Evolutionary conservation across 2,113 vertebrate species (phyloP).

Genomic region (Danio rerio): GRCz12tu NC_133182.1:32544501-32545000

Average conservation of each 20-base stretch:
- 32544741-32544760: conserved; percentile 22
- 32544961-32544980: conserved; percentile 49
- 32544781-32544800: conserved; percentile 24
- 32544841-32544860: conserved; percentile 53
- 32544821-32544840: conserved; percentile 31
- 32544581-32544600: too few relatives aligned
- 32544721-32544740: conserved; percentile 20
- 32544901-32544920: conserved; percentile 30
- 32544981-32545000: conserved; percentile 38
- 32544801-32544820: conserved; percentile 19
- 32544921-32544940: conserved; percentile 17
- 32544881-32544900: conserved; percentile 47
- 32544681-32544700: neutral
- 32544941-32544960: conserved; percentile 55
- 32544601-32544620: too few relatives aligned
- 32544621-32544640: too few relatives aligned
- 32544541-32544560: too few relatives aligned
- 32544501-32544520: too few relatives aligned
- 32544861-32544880: conserved; percentile 45
- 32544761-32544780: conserved; percentile 21
- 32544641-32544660: too few relatives aligned
- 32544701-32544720: neutral
- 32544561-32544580: too few relatives aligned
- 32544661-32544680: neutral
- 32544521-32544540: too few relatives aligned